Base-by-base conservation (phyloP, 2,113 vertebrate species). In the Chaetops frenatus region DNA sequence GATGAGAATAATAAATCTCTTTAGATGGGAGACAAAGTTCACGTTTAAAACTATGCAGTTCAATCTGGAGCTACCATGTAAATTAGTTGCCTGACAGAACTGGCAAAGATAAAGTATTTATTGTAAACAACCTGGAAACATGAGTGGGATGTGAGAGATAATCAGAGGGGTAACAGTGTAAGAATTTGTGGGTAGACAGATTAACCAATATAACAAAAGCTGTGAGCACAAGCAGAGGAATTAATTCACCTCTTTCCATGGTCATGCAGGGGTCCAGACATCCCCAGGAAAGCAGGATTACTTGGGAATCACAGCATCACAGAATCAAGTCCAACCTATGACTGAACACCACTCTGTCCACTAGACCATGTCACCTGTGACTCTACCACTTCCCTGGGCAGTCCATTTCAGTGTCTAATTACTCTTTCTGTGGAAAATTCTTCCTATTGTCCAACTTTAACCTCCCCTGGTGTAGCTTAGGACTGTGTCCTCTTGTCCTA, bases 171-270 rank as follows among this genome's bases (percentile, higher is more conserved):
- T 33, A 61, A 48, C 25, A 36, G 12, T 24, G 15, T 5, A 14
- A 79, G 71, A 60, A n/a, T 12, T 35, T 7, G 7, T 21, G 12
- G 7, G 6, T 33, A 67, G 22, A 23, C 6, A 20, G 3, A 28
- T 77, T 67, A 50, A 42, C 51, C 48, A 14, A 27, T 18, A 12
- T 12, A 78, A 70, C 7, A 81, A 85, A 81, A 54, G 8, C 10
- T 50, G 2, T 14, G 12, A 19, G 2, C 0, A 0, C 9, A 47
- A 74, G 22, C 4, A 38, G 66, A 83, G 21, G 27, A 83, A 66
- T 56, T 53, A 5, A 36, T 65, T 79, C 11, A 29, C 5, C 8
- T 5, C 2, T 73, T 78, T 24, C 45, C 9, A 4, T 25, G 1
- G 13, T 8, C 12, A 50, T 24, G 15, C 6, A 60, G 54, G 22